Base-by-base conservation (phyloP, 2,888 invertebrate species). In the Nipponacmea schrenckii region DNA sequence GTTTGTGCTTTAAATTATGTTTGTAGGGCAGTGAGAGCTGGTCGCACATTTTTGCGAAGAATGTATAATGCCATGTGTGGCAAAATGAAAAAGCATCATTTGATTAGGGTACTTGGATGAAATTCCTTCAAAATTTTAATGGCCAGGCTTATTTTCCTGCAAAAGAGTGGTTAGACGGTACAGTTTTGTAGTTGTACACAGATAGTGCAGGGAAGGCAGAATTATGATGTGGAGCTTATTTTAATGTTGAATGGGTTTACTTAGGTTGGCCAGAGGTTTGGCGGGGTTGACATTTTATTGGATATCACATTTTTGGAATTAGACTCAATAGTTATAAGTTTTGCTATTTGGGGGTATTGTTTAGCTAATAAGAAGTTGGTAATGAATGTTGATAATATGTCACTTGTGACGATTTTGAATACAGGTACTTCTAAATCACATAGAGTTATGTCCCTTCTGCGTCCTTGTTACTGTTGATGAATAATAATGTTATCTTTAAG, bases 241-340 rank as follows among this genome's bases (percentile, higher is more conserved):
- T 70, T 68, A 64, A 56, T 26, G 62, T 27, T 46, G 62, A 72
- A 12, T 72, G 72, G 69, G 31, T 45, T 24, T 39, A 56, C 7
- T 72, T 69, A 14, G 27, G 63, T 24, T 73, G 73, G 73, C 73
- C 73, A 46, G 62, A 50, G 1, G 24, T 17, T 27, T 73, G 70
- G 65, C 56, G 27, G 15, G 27, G 65, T 10, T 39, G n/a, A 50
- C 14, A 20, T 73, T 14, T 48, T 70, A 64, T 24, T 3, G 12
- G 73, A 73, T 67, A 62, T 73, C 17, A 69, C 73, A 64, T 69
- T 69, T 69, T 50, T 73, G 17, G 69, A 73, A 27, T 64, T 72
- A 12, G 50, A 68, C n/a, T 68, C 72, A 27, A 69, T 72, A 20
- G 65, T 69, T 15, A 27, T 69, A 24, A 56, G 67, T 15, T 20